Conservation (phyloP, 2,888 invertebrate genomes). For the Pollenia griseotomentosa region DNA sequence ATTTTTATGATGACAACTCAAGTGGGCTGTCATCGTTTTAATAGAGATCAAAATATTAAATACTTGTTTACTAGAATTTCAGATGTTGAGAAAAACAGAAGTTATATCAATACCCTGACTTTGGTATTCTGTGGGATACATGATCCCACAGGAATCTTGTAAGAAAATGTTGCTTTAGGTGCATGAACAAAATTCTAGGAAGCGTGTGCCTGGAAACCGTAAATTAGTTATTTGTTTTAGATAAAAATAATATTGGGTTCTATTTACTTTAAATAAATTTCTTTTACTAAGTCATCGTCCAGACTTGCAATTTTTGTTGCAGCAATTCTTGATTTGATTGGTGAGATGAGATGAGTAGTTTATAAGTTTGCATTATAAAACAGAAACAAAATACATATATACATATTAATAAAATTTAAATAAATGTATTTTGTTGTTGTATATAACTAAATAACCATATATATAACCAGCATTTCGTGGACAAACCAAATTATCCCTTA, state of each 20-base stretch:
- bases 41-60: constrained; percentile 52
- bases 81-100: background rate
- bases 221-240: constrained; percentile 1
- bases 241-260: background rate
- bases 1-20: constrained; percentile 61
- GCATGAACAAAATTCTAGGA: constrained; percentile 47
- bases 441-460: too few relatives aligned
- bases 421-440: too few relatives aligned
- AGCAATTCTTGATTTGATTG: too few relatives aligned
- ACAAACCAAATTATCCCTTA: too few relatives aligned
- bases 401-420: too few relatives aligned
- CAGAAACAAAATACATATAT: too few relatives aligned
- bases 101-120: too few relatives aligned
- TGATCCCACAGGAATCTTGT: background rate
- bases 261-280: background rate
- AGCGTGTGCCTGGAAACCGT: constrained; percentile 27
- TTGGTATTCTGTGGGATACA: background rate
- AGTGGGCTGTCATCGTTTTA: constrained; percentile 53
- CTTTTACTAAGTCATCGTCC: too few relatives aligned
- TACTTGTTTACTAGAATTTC: constrained; percentile 4
- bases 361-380: too few relatives aligned
- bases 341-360: too few relatives aligned
- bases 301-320: too few relatives aligned
- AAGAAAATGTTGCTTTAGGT: background rate
- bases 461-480: too few relatives aligned